A percentile compares a stretch with the other conserved stretches of the same genome.
phyloP scores from a whole-genome alignment of 2,888 invertebrate species.

The Endomychus coccineus region DNA sequence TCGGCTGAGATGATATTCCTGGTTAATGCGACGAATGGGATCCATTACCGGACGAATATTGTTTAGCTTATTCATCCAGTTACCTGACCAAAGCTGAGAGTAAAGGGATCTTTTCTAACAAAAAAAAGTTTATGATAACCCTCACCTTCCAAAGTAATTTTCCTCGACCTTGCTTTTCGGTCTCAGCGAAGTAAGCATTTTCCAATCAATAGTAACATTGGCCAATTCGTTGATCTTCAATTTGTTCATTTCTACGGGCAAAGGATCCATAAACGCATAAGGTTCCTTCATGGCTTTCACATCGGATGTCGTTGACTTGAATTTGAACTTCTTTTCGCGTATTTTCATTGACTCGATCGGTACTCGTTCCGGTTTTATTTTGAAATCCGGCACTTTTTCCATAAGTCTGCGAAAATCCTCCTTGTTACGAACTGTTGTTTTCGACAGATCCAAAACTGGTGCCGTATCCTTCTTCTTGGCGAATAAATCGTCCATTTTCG shows the following conservation, averaged over 20 bases:
- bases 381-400: slow-evolving; percentile 85
- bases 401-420: slow-evolving; percentile 77
- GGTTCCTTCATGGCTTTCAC: slow-evolving; percentile 56
- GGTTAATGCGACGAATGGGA: no score
- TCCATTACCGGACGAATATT: no score
- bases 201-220: slow-evolving; percentile 83
- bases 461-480: slow-evolving; percentile 79
- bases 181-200: slow-evolving; percentile 81
- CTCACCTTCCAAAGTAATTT: slow-evolving; percentile 73
- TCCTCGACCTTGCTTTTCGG: slow-evolving; percentile 80
- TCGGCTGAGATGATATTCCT: no score
- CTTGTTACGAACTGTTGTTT: slow-evolving; percentile 65
- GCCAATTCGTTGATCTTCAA: slow-evolving; percentile 71
- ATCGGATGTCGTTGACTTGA: slow-evolving; percentile 68
- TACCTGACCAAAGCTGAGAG: no score
- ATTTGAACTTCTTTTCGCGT: slow-evolving; percentile 66
- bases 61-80: no score
- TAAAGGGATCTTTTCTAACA: no score
- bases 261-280: slow-evolving; percentile 65
- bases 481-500: slow-evolving; percentile 67
- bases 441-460: slow-evolving; percentile 77
- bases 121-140: background rate
- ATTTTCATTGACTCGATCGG: slow-evolving; percentile 70
- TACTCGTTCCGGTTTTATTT: slow-evolving; percentile 80
- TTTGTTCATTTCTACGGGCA: slow-evolving; percentile 73